Conservation (phyloP, 2,888 invertebrate genomes). For the Elysia crispata region DNA sequence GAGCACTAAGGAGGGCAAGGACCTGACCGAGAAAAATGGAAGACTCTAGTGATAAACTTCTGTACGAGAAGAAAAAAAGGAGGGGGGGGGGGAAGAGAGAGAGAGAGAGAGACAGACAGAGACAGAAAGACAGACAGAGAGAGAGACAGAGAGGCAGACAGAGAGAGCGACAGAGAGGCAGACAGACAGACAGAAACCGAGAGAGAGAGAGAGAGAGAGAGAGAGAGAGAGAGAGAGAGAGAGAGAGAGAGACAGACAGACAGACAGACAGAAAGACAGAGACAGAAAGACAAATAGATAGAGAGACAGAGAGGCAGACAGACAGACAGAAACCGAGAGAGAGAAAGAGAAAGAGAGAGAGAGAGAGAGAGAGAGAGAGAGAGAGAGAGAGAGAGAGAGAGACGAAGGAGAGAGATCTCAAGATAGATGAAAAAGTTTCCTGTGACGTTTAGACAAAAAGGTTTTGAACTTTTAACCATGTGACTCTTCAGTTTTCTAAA, state of each 20-base stretch:
- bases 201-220: not conserved
- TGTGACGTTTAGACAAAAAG: no score
- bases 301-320: no score
- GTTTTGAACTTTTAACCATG: no score
- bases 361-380: not conserved
- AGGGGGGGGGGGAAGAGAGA: slow-evolving; percentile 6
- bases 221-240: slow-evolving; percentile 1
- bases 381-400: no score
- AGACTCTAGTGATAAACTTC: not conserved
- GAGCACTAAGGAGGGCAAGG: no score
- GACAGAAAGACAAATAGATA: no score
- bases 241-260: not conserved
- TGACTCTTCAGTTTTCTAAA: no score
- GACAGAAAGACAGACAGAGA: slow-evolving; percentile 4
- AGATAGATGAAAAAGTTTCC: no score
- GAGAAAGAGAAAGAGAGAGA: no score
- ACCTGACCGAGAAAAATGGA: not conserved
- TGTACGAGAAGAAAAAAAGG: slow-evolving; percentile 35
- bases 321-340: no score
- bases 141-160: slow-evolving; percentile 44
- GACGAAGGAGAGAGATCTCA: no score
- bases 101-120: slow-evolving; percentile 11
- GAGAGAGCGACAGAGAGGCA: slow-evolving; percentile 24
- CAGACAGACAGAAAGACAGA: no score
- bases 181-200: not conserved